phyloP scores from a whole-genome alignment of 1,140 invertebrate species.

The Zaprionus africanus region DNA sequence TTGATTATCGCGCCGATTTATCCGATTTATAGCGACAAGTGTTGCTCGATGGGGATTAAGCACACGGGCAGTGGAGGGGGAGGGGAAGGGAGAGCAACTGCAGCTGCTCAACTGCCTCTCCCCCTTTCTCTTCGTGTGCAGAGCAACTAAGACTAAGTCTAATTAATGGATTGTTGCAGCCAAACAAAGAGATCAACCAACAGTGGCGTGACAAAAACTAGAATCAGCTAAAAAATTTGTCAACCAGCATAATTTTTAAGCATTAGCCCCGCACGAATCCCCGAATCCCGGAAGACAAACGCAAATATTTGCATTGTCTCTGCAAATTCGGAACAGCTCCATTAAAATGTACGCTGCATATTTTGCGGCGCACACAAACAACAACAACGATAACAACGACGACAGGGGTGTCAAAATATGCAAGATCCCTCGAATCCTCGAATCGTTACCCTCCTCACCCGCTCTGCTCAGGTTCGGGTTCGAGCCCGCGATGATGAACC shows the following conservation, averaged over 20 bases:
- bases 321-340: conserved; percentile 62
- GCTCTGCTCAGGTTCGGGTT: too few species aligned
- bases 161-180: conserved; percentile 73
- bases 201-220: conserved; percentile 18
- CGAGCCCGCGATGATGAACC: conserved; percentile 24
- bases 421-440: neutral
- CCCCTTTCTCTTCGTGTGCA: neutral
- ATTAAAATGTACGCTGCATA: conserved; percentile 65
- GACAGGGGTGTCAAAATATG: conserved; percentile 79
- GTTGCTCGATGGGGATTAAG: conserved; percentile 12
- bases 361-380: conserved; percentile 21
- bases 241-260: conserved; percentile 82
- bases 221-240: conserved; percentile 60
- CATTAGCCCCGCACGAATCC: conserved; percentile 52
- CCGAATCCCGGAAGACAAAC: conserved; percentile 22
- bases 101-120: conserved; percentile 41
- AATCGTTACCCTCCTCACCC: conserved; percentile 11
- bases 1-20: conserved; percentile 68
- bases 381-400: neutral
- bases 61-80: neutral
- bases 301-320: conserved; percentile 75
- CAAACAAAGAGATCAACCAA: conserved; percentile 35
- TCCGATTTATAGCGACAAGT: conserved; percentile 70
- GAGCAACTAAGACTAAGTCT: conserved; percentile 47
- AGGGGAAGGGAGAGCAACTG: conserved; percentile 17